A percentile compares a stretch with the other conserved stretches of the same genome.
Conservation (phyloP, 2,888 invertebrate species). For the Acleris cristana region DNA sequence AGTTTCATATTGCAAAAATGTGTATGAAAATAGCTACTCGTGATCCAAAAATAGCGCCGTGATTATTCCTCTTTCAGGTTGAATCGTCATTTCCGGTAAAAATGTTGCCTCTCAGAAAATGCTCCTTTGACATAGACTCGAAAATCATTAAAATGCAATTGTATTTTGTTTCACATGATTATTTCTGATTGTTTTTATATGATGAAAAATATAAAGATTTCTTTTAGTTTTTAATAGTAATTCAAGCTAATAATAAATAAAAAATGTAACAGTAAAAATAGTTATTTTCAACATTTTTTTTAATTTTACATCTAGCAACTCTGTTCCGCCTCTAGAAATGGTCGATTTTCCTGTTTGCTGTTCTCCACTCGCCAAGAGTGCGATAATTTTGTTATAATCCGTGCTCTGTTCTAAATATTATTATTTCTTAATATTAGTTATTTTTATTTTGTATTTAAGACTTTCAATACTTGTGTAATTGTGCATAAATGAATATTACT, state of each 20-base stretch:
- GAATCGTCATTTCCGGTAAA: slow-evolving; percentile 66
- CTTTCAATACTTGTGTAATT: slow-evolving; percentile 63
- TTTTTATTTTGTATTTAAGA: slow-evolving; percentile 75
- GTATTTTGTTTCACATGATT: slow-evolving; percentile 21
- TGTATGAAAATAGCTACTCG: slow-evolving; percentile 76
- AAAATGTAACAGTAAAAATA: neutral
- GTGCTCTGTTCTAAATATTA: slow-evolving; percentile 70
- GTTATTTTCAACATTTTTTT: slow-evolving; percentile 23
- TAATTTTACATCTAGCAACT: slow-evolving; percentile 43
- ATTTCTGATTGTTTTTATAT: neutral
- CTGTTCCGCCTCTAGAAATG: slow-evolving; percentile 75
- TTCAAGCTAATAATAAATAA: neutral
- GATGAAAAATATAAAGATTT: slow-evolving; percentile 32
- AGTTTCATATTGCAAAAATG: slow-evolving; percentile 81
- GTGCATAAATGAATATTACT: slow-evolving; percentile 66
- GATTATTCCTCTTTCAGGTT: slow-evolving; percentile 47
- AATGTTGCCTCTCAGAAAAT: slow-evolving; percentile 54
- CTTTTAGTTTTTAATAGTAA: neutral
- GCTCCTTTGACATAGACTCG: slow-evolving; percentile 8
- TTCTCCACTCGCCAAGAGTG: slow-evolving; percentile 77
- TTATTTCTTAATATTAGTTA: slow-evolving; percentile 78
- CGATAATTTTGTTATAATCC: slow-evolving; percentile 71
- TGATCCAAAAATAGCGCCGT: slow-evolving; percentile 81
- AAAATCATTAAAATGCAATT: slow-evolving; percentile 6
- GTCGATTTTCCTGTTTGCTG: slow-evolving; percentile 83